These are phyloP conservation scores for Xestia sexstrigata DNA, from an alignment of 2,888 invertebrate genomes.

Conservation along the genomic window DNA sequence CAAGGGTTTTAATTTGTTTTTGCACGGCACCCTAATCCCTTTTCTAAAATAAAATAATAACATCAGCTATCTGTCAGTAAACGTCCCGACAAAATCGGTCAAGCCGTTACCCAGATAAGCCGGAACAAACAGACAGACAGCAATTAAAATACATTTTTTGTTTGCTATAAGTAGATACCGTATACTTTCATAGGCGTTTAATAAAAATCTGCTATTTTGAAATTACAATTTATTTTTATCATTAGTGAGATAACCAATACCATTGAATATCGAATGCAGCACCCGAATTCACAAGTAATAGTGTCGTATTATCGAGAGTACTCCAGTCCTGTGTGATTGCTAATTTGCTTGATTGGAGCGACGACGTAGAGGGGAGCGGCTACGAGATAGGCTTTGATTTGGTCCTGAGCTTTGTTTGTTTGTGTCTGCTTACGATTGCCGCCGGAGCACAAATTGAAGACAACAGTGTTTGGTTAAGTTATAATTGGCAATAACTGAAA, in stretches of 20 bases:
- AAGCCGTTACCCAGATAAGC: background rate
- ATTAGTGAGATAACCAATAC: background rate
- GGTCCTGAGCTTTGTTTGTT: background rate
- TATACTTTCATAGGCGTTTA: background rate
- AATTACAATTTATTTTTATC: background rate
- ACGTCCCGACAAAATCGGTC: background rate
- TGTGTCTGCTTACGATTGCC: background rate
- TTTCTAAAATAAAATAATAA: background rate
- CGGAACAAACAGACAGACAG: background rate
- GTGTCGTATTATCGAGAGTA: background rate
- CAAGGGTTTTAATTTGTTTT: background rate
- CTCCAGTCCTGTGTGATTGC: background rate
- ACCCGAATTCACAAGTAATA: background rate
- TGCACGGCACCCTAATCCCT: background rate
- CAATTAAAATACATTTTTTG: too few species aligned
- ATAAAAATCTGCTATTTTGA: background rate
- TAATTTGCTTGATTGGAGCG: slow-evolving; percentile 8
- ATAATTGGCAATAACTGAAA: slow-evolving; percentile 1
- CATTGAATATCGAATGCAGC: background rate
- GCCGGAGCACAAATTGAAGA: background rate
- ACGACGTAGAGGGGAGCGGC: background rate
- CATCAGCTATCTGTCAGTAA: background rate
- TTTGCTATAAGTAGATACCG: background rate
- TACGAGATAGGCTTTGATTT: background rate
- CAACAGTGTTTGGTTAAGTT: background rate